Base-by-base conservation (phyloP, 2,888 invertebrate genomes). In the Ctenicera cuprea region DNA sequence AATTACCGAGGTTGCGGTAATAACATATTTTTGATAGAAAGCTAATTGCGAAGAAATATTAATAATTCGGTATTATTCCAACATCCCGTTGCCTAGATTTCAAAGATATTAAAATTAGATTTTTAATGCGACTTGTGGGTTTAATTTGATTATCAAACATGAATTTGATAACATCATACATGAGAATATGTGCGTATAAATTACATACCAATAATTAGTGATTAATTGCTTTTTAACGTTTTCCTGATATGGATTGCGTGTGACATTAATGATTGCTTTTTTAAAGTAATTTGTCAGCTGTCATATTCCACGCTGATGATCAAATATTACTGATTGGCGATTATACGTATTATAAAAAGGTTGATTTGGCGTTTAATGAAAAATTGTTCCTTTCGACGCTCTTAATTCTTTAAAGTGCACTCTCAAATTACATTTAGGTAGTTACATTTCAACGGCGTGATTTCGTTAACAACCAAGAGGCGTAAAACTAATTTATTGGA, bases 221-320 rank as follows among this genome's bases (percentile, higher is more conserved):
- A 59, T 59, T 59, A 59, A 59, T 59, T 59, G 14, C 16, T 59
- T 41, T 59, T 38, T 59, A 59, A 59, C 59, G 59, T 33, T 59
- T 59, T 16, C 18, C n/a, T 3, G 14, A 4, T 11, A 33, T 26
- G 54, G 14, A 14, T 54, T 54, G 26, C 26, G 30, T n/a, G 18
- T 48, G 37, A 22, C 33, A 38, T 33, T 8, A 38, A 20, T 38
- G 41, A 38, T 38, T 38, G 12, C 41, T 16, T 38, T 59, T 59
- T 54, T 30, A 38, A 18, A 37, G 59, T 38, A 38, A 59, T 59
- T 59, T 59, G 59, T 59, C 59, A 59, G 4, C 38, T 59, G 59
- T 59, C 59, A n/a, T 41, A 38, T n/a, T 33, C 50, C 7, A 20
- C 30, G 30, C 54, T 30, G 30, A 30, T 38, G 30, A 12, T 4